Evolutionary conservation across 2,113 vertebrate genomes (phyloP).

Genomic region (Dipodomys ordii): DNA sequence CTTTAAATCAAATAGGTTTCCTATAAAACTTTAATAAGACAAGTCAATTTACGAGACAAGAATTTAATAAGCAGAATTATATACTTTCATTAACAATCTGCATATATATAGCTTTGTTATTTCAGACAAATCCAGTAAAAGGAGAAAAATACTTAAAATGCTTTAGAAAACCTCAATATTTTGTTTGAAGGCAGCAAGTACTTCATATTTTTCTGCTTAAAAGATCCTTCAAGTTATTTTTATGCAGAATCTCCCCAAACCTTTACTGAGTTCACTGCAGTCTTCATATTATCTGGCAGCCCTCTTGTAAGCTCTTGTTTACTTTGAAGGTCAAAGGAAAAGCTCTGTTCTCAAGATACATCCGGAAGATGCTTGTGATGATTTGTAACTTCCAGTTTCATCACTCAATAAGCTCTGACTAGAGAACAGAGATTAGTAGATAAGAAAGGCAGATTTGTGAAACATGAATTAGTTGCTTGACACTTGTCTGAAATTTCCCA

Average conservation of each 20-base stretch:
- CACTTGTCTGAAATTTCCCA: not conserved
- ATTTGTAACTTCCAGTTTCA: not conserved
- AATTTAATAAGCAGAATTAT: slow-evolving; percentile 2
- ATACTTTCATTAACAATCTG: slow-evolving; percentile 1
- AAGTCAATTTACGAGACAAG: slow-evolving; percentile 24
- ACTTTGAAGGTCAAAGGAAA: not conserved
- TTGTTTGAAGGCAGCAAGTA: not conserved
- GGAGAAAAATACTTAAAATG: not conserved
- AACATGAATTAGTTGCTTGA: slow-evolving; percentile 13
- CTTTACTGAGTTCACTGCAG: not conserved
- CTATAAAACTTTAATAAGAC: slow-evolving; percentile 47
- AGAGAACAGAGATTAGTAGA: slow-evolving; percentile 1
- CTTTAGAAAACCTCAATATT: not conserved
- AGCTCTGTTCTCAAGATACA: not conserved
- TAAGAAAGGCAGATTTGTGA: not conserved
- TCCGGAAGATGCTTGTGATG: not conserved
- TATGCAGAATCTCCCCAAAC: not conserved
- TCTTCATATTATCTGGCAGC: not conserved
- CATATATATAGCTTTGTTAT: not conserved
- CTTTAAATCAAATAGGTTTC: slow-evolving; percentile 44
- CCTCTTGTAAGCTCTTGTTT: not conserved
- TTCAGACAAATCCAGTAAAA: not conserved
- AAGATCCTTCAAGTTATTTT: slow-evolving; percentile 2
- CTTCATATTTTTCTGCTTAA: slow-evolving; percentile 5
- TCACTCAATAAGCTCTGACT: not conserved